Conservation (phyloP, 2,797 vertebrate species). For the Ispidina picta region DNA sequence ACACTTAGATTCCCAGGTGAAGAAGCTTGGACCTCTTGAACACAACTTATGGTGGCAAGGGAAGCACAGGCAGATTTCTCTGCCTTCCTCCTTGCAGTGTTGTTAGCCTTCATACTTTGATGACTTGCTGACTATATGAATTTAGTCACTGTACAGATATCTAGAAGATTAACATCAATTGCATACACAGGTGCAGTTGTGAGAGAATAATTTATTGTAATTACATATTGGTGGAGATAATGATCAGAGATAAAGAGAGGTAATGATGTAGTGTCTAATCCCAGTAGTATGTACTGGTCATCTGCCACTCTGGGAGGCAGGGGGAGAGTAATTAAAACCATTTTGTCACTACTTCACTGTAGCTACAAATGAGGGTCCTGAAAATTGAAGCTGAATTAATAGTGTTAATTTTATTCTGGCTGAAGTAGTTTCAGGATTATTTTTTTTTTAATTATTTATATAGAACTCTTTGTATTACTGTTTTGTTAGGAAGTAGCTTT, state of each 20-base stretch:
- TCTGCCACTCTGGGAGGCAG: neutral
- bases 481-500: neutral
- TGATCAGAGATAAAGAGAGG: neutral
- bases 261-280: neutral
- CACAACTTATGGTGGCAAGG: neutral
- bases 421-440: neutral
- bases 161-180: neutral
- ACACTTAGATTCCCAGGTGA: neutral
- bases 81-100: neutral
- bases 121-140: neutral
- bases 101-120: neutral
- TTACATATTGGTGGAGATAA: slow-evolving; percentile 17
- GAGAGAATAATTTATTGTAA: slow-evolving; percentile 21
- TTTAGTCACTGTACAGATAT: neutral
- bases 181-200: neutral
- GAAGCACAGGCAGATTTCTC: neutral
- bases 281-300: neutral
- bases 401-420: neutral
- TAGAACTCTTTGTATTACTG: neutral
- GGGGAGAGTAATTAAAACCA: neutral
- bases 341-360: neutral
- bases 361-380: neutral
- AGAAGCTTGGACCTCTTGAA: neutral
- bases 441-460: too few relatives aligned
- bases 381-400: slow-evolving; percentile 1